Conservation (phyloP, 2,797 vertebrate genomes). For the Scolopax rusticola region DNA sequence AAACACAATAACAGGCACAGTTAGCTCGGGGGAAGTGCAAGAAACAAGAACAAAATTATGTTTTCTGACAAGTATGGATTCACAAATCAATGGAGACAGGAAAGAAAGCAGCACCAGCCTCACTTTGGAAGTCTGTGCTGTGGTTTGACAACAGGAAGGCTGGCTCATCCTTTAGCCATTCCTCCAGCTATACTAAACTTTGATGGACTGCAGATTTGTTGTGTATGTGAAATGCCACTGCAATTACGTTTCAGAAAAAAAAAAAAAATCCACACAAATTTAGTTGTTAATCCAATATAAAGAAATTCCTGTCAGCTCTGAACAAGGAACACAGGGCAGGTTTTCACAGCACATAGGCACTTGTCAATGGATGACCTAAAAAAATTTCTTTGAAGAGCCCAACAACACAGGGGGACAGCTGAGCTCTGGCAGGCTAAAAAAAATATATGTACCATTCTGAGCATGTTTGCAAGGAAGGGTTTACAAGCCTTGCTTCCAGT, state of each 20-base stretch:
- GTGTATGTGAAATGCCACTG: not conserved
- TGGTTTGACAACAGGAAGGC: not conserved
- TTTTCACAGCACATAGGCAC: not conserved
- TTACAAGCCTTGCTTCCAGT: not conserved
- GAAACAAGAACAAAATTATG: slow-evolving; percentile 6
- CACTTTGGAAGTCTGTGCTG: not conserved
- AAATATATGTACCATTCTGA: not conserved
- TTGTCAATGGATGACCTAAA: not conserved
- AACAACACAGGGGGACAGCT: not conserved
- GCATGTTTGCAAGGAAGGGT: not conserved
- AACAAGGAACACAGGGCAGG: not conserved
- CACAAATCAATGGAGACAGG: slow-evolving; percentile 9
- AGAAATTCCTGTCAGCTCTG: not conserved
- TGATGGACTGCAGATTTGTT: not conserved
- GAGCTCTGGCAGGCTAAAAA: not conserved
- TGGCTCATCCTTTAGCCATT: not conserved
- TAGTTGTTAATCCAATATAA: not conserved
- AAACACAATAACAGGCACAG: slow-evolving; percentile 13
- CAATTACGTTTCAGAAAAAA: not conserved
- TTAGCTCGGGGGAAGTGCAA: not conserved
- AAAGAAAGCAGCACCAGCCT: not conserved
- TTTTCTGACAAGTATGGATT: not conserved
- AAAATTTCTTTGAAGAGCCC: not conserved
- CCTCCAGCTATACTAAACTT: not conserved
- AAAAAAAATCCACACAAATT: not conserved